phyloP scores from a whole-genome alignment of 2,113 vertebrate species.

The Nerophis ophidion region DNA sequence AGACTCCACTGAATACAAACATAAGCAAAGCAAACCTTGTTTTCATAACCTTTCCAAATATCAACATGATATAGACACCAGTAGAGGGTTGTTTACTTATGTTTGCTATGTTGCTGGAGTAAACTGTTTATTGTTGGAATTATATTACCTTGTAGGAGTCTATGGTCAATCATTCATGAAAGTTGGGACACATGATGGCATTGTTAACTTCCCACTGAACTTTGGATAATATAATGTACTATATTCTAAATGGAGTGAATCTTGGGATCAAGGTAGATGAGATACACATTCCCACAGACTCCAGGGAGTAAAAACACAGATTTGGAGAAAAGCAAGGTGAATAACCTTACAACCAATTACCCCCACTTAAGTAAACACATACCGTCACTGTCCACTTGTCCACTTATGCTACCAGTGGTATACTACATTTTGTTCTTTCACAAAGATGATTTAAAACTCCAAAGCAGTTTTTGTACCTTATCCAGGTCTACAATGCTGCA shows the following conservation, averaged over 20 bases:
- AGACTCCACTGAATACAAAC: not conserved
- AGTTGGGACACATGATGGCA: too few species aligned
- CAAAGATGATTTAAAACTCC: not conserved
- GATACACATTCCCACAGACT: not conserved
- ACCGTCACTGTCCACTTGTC: not conserved
- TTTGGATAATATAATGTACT: not conserved
- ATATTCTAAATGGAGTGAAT: not conserved
- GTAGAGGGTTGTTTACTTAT: not conserved
- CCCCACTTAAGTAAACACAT: not conserved
- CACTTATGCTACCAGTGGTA: not conserved
- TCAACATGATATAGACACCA: not conserved
- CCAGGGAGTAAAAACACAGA: slow-evolving; percentile 5
- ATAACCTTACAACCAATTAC: slow-evolving; percentile 33
- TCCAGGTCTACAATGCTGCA: slow-evolving; percentile 59
- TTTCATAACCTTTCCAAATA: not conserved
- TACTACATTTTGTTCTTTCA: too few species aligned
- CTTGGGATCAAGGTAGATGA: not conserved
- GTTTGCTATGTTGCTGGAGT: not conserved
- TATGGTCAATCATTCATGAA: too few species aligned
- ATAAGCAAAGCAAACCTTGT: not conserved
- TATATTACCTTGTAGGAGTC: too few species aligned
- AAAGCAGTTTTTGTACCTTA: slow-evolving; percentile 28
- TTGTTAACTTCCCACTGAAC: too few species aligned
- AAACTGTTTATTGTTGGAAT: too few species aligned
- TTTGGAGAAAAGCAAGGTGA: slow-evolving; percentile 25